Evolutionary conservation across 37 sponge, comb jelly and placozoan genomes (phyloP).

Genomic region (Ianthella basta): DNA sequence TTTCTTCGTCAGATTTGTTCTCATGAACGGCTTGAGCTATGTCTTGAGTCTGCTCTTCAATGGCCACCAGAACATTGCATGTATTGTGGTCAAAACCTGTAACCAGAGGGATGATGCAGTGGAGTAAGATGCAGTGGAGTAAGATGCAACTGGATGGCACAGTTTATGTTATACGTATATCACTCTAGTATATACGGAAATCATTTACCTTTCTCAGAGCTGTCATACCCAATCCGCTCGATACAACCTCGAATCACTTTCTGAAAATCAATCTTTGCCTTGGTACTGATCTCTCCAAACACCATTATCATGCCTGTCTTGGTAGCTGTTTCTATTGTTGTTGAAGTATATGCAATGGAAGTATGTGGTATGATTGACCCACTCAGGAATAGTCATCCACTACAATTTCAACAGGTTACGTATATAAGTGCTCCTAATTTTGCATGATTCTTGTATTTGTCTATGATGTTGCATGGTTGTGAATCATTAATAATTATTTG

Average conservation of each 20-base stretch:
- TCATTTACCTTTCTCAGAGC: slow-evolving; percentile 44
- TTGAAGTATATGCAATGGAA: no score
- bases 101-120: not conserved
- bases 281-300: slow-evolving; percentile 62
- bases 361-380: no score
- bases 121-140: not conserved
- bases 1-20: slow-evolving; percentile 72
- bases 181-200: not conserved
- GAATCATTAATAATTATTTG: no score
- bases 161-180: not conserved
- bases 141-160: not conserved
- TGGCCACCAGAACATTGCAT: slow-evolving; percentile 90
- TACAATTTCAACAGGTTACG: no score
- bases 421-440: no score
- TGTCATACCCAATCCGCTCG: slow-evolving; percentile 47
- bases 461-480: no score
- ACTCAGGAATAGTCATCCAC: no score
- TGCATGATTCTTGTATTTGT: no score
- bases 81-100: slow-evolving; percentile 95
- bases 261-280: slow-evolving; percentile 57
- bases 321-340: slow-evolving; percentile 67
- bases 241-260: slow-evolving; percentile 51
- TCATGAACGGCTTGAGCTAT: slow-evolving; percentile 86
- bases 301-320: slow-evolving; percentile 65
- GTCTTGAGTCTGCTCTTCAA: slow-evolving; percentile 91